Conservation (phyloP, 2,113 vertebrate genomes). For the Budorcas taxicolor region DNA sequence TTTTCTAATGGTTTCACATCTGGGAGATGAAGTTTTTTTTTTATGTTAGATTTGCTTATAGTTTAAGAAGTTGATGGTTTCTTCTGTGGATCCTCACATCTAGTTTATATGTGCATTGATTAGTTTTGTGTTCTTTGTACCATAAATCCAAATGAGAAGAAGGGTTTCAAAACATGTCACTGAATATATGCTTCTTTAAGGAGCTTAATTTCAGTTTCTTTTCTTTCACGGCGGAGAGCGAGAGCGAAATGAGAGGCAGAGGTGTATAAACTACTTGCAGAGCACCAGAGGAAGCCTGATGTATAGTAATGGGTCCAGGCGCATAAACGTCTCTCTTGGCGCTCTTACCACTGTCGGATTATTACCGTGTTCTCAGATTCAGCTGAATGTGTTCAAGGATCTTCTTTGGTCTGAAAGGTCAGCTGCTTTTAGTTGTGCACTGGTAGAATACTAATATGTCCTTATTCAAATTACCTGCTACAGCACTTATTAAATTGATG, state of each 20-base stretch:
- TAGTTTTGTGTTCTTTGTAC: slow-evolving; percentile 82
- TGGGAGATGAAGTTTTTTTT: slow-evolving; percentile 21
- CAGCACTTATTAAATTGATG: slow-evolving; percentile 98
- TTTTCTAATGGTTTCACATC: background rate
- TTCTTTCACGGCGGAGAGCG: slow-evolving; percentile 2
- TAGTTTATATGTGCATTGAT: slow-evolving; percentile 85
- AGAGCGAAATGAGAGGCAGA: slow-evolving; percentile 23
- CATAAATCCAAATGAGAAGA: slow-evolving; percentile 85
- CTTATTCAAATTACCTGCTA: slow-evolving; percentile 99
- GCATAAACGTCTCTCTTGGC: slow-evolving; percentile 86
- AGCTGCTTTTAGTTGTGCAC: slow-evolving; percentile 98
- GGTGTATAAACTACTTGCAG: slow-evolving; percentile 78
- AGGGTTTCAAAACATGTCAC: slow-evolving; percentile 76
- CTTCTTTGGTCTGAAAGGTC: slow-evolving; percentile 98
- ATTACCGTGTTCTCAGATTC: slow-evolving; percentile 93
- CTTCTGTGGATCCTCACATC: slow-evolving; percentile 80
- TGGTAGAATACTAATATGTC: slow-evolving; percentile 97
- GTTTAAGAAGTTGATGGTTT: slow-evolving; percentile 79
- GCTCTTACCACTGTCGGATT: slow-evolving; percentile 91
- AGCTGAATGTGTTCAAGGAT: slow-evolving; percentile 97
- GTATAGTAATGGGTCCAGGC: slow-evolving; percentile 80
- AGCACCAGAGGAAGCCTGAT: slow-evolving; percentile 77
- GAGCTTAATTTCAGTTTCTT: slow-evolving; percentile 79
- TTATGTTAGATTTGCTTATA: slow-evolving; percentile 75
- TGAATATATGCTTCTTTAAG: slow-evolving; percentile 80